Conservation (phyloP, 2,888 invertebrate species). For the Actias luna region DNA sequence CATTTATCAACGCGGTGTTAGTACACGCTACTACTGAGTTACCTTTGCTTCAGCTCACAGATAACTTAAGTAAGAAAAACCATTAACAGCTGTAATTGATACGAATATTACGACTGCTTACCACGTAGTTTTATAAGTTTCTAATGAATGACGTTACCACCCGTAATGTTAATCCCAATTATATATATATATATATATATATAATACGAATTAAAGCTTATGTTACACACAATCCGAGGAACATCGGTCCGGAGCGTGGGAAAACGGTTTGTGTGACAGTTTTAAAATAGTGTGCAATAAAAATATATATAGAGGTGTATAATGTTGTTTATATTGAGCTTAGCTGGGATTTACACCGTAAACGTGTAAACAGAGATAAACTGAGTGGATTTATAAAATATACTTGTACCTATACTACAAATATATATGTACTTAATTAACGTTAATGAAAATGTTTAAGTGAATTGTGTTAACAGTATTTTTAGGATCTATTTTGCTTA, state of each 20-base stretch:
- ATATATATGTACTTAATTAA: background rate
- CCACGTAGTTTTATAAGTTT: slow-evolving; percentile 3
- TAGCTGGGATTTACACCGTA: background rate
- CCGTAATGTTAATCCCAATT: slow-evolving; percentile 12
- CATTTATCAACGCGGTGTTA: too few species aligned
- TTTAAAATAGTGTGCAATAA: slow-evolving; percentile 3
- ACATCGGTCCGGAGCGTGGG: slow-evolving; percentile 13
- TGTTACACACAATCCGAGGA: slow-evolving; percentile 11
- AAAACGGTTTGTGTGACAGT: slow-evolving; percentile 4
- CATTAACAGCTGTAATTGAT: background rate
- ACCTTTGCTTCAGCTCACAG: too few species aligned
- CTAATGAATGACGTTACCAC: slow-evolving; percentile 1
- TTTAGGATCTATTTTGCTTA: too few species aligned
- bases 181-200: too few species aligned
- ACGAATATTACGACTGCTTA: background rate
- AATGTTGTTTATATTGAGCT: slow-evolving; percentile 4
- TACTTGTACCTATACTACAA: background rate
- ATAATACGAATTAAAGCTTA: slow-evolving; percentile 15
- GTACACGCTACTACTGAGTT: too few species aligned
- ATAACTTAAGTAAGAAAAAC: too few species aligned
- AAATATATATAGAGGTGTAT: background rate
- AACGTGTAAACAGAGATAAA: slow-evolving; percentile 4
- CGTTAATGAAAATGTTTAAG: background rate
- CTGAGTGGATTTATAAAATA: background rate
- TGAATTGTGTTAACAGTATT: background rate